Conservation (phyloP, 2,797 vertebrate genomes). For the Paguma larvata region DNA sequence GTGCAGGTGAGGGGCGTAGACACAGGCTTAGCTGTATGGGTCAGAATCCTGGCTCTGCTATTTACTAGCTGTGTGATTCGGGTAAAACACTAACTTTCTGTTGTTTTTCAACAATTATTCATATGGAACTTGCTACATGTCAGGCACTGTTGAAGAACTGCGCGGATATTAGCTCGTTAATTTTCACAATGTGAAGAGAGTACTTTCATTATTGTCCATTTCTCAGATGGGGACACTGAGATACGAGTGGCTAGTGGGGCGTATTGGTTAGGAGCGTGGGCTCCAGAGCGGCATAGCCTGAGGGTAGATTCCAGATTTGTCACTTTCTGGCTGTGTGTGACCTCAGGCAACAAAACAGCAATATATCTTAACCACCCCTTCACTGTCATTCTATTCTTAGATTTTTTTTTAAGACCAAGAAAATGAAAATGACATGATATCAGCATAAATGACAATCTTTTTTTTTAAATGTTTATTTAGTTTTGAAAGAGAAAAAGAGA, state of each 20-base stretch:
- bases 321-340: background rate
- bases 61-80: background rate
- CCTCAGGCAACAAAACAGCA: background rate
- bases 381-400: background rate
- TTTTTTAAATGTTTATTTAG: background rate
- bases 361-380: background rate
- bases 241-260: background rate
- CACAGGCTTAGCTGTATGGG: background rate
- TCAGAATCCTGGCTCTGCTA: background rate
- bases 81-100: background rate
- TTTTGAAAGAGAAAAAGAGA: no score
- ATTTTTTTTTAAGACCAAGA: background rate
- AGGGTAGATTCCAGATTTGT: background rate
- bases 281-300: background rate
- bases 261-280: background rate
- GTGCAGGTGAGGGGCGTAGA: background rate
- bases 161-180: background rate
- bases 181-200: background rate
- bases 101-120: background rate
- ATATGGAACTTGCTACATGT: background rate
- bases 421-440: background rate
- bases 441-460: background rate
- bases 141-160: background rate
- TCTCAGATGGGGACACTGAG: background rate
- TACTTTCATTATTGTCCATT: background rate